These are phyloP conservation scores for Pseudomugil tenellus DNA, from an alignment of 2,797 vertebrate species.

Conservation along the genomic window DNA sequence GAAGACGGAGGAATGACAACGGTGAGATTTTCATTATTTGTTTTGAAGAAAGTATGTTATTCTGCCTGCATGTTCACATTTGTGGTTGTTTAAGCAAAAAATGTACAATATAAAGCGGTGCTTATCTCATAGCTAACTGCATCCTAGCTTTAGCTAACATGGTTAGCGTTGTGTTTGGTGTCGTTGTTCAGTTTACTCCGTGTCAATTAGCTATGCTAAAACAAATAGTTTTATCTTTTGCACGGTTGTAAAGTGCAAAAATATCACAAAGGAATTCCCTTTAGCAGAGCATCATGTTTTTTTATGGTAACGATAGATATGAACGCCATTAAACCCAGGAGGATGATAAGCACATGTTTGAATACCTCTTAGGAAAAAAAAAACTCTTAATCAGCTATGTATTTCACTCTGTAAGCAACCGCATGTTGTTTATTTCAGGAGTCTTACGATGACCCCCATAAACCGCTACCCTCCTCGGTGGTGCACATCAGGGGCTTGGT, in stretches of 20 bases:
- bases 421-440: slow-evolving; percentile 77
- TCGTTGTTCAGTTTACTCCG: background rate
- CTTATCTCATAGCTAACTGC: slow-evolving; percentile 3
- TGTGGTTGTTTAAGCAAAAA: background rate
- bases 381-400: no score
- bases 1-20: slow-evolving; percentile 83
- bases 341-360: no score
- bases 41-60: accelerated
- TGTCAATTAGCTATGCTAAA: background rate
- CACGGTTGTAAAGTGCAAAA: no score
- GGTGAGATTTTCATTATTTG: slow-evolving; percentile 39
- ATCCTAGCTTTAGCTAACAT: slow-evolving; percentile 15
- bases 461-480: slow-evolving; percentile 93
- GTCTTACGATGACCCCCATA: slow-evolving; percentile 93
- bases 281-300: no score
- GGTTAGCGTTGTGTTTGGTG: background rate
- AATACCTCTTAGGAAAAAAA: no score
- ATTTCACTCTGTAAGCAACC: no score
- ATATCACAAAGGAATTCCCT: no score
- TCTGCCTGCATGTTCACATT: accelerated
- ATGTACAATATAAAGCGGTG: background rate
- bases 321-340: no score
- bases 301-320: no score
- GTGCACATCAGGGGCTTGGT: slow-evolving; percentile 94
- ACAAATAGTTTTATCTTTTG: background rate